Conservation (phyloP, 2,888 invertebrate genomes). For the Diarsia brunnea region DNA sequence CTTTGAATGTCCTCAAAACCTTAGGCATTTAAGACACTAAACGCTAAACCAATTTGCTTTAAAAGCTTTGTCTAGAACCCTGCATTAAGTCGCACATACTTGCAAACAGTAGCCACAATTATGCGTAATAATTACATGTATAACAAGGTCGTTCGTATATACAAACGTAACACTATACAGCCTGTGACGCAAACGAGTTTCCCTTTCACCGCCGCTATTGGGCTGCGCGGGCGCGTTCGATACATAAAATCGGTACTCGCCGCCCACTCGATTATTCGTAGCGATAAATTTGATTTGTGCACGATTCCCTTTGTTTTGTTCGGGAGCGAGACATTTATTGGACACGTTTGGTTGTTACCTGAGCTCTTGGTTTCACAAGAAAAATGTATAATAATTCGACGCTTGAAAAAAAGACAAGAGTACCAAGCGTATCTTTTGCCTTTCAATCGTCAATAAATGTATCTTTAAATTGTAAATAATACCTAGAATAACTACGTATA, state of each 20-base stretch:
- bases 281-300: slow-evolving; percentile 64
- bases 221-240: slow-evolving; percentile 69
- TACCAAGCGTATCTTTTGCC: too few relatives aligned
- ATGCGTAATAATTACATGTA: slow-evolving; percentile 72
- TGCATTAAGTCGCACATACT: slow-evolving; percentile 19
- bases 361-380: slow-evolving; percentile 12
- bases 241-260: slow-evolving; percentile 70
- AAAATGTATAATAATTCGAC: not conserved
- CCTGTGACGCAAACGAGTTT: slow-evolving; percentile 83
- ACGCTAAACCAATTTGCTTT: slow-evolving; percentile 13
- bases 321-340: slow-evolving; percentile 31
- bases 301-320: slow-evolving; percentile 66
- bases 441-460: not conserved
- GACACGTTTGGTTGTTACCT: slow-evolving; percentile 7
- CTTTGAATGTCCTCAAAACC: slow-evolving; percentile 46
- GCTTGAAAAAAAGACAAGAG: too few relatives aligned
- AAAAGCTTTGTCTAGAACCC: slow-evolving; percentile 26
- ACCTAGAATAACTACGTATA: not conserved
- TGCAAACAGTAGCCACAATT: slow-evolving; percentile 66
- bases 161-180: slow-evolving; percentile 67
- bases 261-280: slow-evolving; percentile 74
- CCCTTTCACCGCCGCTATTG: slow-evolving; percentile 86
- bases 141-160: slow-evolving; percentile 78
- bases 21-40: slow-evolving; percentile 18
- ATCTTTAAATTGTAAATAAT: not conserved